These are phyloP conservation scores for Lipophrys pholis DNA, from an alignment of 2,113 vertebrate genomes.

Conservation along the genomic window DNA sequence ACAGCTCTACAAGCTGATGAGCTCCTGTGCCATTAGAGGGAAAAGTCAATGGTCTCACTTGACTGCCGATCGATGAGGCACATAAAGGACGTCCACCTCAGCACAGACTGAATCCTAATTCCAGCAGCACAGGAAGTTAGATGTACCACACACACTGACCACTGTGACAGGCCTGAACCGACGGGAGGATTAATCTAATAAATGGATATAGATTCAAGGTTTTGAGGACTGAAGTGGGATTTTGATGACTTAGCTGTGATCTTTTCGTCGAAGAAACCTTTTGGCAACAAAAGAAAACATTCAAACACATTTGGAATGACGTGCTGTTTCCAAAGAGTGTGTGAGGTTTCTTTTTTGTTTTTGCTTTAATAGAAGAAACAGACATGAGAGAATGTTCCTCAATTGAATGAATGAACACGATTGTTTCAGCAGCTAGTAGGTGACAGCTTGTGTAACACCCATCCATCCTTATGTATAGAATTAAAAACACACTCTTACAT, in stretches of 20 bases:
- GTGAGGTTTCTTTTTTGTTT: not conserved
- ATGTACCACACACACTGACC: constrained; percentile 6
- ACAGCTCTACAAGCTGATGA: constrained; percentile 21
- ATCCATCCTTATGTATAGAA: no score
- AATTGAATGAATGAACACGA: no score
- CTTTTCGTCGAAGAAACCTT: constrained; percentile 2
- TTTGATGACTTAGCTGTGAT: constrained; percentile 34
- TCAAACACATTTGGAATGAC: not conserved
- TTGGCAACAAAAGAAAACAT: not conserved
- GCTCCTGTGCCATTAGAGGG: constrained; percentile 40
- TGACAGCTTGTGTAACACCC: no score
- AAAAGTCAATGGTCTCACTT: constrained; percentile 64
- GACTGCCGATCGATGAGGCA: constrained; percentile 57
- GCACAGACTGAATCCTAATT: constrained; percentile 55
- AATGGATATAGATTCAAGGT: constrained; percentile 8
- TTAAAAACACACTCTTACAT: no score
- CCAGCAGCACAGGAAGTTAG: not conserved
- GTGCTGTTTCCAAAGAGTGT: not conserved
- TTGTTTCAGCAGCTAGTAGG: no score
- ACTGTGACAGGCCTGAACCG: constrained; percentile 18
- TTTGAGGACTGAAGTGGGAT: not conserved
- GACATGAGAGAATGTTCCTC: no score
- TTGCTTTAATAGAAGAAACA: no score
- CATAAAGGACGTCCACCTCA: constrained; percentile 56
- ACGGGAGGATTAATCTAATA: constrained; percentile 27